Evolutionary conservation across 2,797 vertebrate species (phyloP).

Genomic region (Esox masquinongy): DNA sequence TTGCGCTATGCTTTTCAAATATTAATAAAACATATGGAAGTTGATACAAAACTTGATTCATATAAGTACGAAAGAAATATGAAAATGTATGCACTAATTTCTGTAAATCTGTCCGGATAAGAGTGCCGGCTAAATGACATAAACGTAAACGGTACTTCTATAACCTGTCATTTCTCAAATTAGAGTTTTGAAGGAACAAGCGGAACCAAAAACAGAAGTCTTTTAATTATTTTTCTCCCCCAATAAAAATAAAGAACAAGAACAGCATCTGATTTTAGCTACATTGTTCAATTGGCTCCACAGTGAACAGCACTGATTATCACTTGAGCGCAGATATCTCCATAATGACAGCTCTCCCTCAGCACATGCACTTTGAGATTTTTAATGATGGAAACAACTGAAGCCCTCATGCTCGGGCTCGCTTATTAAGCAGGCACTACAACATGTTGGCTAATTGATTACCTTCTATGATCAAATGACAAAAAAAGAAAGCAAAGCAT

Average conservation of each 20-base stretch:
- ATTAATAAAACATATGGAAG: constrained; percentile 67
- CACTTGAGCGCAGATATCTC: constrained; percentile 8
- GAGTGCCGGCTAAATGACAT: too few species aligned
- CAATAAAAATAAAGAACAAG: constrained; percentile 29
- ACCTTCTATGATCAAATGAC: constrained; percentile 19
- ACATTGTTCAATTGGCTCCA: neutral
- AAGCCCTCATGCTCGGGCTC: neutral
- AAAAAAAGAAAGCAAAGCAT: constrained; percentile 5
- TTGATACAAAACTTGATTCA: constrained; percentile 54
- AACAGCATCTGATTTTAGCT: neutral
- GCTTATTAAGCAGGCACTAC: constrained; percentile 14
- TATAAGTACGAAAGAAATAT: too few species aligned
- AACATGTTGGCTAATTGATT: constrained; percentile 26
- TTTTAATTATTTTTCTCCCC: constrained; percentile 35
- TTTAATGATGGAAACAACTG: constrained; percentile 24
- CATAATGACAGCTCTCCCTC: constrained; percentile 6
- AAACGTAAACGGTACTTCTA: constrained; percentile 42
- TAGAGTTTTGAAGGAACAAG: constrained; percentile 50
- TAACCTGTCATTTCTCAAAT: constrained; percentile 61
- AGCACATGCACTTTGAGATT: constrained; percentile 12
- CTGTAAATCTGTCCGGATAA: too few species aligned
- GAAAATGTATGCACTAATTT: too few species aligned
- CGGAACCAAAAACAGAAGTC: constrained; percentile 36
- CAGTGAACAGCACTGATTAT: constrained; percentile 9
- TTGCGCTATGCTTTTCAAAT: constrained; percentile 53